Conservation (phyloP, 2,888 invertebrate genomes). For the Gibbula magus region DNA sequence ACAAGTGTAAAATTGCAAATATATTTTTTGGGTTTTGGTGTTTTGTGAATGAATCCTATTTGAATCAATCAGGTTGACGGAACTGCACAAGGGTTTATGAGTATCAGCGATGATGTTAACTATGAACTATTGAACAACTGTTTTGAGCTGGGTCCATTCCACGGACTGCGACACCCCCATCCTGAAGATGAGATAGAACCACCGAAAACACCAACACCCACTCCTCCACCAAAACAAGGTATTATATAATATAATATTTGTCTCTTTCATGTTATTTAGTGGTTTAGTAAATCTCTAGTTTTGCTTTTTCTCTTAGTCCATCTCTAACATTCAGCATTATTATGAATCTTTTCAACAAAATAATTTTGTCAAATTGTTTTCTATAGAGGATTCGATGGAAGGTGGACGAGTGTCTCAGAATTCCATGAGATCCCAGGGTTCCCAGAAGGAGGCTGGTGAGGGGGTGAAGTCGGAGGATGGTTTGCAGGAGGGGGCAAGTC, state of each 20-base stretch:
- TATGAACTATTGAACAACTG: conserved; percentile 72
- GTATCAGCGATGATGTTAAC: conserved; percentile 73
- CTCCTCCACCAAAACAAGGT: conserved; percentile 33
- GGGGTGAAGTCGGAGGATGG: background rate
- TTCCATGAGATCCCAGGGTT: background rate
- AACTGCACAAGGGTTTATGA: conserved; percentile 75
- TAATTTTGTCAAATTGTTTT: background rate
- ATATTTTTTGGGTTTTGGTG: background rate
- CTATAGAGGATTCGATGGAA: background rate
- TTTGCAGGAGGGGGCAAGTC: background rate
- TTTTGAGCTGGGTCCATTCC: conserved; percentile 73
- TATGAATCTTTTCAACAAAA: too few species aligned
- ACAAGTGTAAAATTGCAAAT: background rate
- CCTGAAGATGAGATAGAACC: conserved; percentile 59
- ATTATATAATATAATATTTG: background rate
- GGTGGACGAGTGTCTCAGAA: background rate
- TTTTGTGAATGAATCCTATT: background rate
- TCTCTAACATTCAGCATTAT: too few species aligned
- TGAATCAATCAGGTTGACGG: conserved; percentile 70
- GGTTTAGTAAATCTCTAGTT: background rate
- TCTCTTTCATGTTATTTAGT: background rate
- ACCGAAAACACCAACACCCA: conserved; percentile 43
- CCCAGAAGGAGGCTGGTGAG: background rate
- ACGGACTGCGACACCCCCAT: conserved; percentile 71
- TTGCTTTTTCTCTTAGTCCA: background rate